Conservation (phyloP, 2,888 invertebrate species). For the Drosophila infuscata region DNA sequence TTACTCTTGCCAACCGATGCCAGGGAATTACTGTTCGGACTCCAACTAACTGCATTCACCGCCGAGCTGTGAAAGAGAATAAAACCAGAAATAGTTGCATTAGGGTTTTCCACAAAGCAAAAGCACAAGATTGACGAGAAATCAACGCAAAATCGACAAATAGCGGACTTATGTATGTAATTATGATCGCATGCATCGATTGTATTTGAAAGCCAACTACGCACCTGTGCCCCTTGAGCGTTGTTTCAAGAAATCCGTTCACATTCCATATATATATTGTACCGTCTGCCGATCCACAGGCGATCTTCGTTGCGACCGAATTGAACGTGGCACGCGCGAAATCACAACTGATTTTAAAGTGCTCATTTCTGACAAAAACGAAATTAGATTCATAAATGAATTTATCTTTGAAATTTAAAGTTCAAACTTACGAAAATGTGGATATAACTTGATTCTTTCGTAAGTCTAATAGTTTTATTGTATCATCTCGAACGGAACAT, state of each 20-base stretch:
- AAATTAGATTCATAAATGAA: not conserved
- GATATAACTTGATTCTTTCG: conserved; percentile 96
- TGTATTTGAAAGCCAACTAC: conserved; percentile 14
- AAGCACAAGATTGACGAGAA: conserved; percentile 20
- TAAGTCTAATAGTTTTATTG: conserved; percentile 96
- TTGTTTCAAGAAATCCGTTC: conserved; percentile 90
- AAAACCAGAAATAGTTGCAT: conserved; percentile 70
- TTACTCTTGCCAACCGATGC: conserved; percentile 94
- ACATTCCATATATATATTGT: conserved; percentile 96
- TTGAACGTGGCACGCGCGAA: conserved; percentile 97
- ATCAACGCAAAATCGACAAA: conserved; percentile 34
- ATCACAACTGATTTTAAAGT: conserved; percentile 98
- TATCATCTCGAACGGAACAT: conserved; percentile 97
- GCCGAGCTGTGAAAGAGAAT: conserved; percentile 89
- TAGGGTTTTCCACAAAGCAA: conserved; percentile 44
- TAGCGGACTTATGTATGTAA: conserved; percentile 9
- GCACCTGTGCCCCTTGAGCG: conserved; percentile 92
- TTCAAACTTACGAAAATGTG: conserved; percentile 92
- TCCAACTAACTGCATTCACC: conserved; percentile 95
- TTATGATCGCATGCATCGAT: conserved; percentile 20
- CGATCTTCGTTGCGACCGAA: conserved; percentile 94
- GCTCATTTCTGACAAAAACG: conserved; percentile 90
- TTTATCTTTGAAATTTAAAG: not conserved
- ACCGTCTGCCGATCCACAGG: conserved; percentile 97
- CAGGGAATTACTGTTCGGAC: conserved; percentile 92